Evolutionary conservation across 2,797 vertebrate genomes (phyloP).

Genomic region (Brachymystax lenok): DNA sequence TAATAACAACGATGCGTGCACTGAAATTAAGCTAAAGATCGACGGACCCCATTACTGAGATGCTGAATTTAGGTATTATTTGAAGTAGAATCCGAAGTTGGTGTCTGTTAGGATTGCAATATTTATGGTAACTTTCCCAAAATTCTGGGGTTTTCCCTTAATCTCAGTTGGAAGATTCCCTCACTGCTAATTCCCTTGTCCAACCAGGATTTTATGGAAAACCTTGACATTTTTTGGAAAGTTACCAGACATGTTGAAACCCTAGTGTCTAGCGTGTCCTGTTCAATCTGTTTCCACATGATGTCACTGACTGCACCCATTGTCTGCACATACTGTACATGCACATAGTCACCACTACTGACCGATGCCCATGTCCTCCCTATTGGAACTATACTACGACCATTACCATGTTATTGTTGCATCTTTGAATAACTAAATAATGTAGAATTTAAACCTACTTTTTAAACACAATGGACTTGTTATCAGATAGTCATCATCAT

Average conservation of each 20-base stretch:
- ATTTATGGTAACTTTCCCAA: not conserved
- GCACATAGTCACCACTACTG: not conserved
- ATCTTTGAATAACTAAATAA: constrained; percentile 40
- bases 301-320: not conserved
- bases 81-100: not conserved
- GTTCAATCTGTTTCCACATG: constrained; percentile 10
- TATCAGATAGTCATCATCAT: constrained; percentile 32
- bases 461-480: constrained; percentile 35
- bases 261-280: not conserved
- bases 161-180: not conserved
- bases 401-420: constrained; percentile 28
- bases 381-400: not conserved
- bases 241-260: not conserved
- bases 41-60: too few species aligned
- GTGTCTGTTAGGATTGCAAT: not conserved
- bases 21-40: not conserved
- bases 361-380: not conserved
- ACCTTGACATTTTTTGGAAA: not conserved
- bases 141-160: not conserved
- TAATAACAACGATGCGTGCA: not conserved
- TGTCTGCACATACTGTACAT: not conserved
- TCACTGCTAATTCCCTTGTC: not conserved
- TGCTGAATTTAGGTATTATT: too few species aligned
- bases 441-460: constrained; percentile 38
- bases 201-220: not conserved